phyloP scores from a whole-genome alignment of 2,888 invertebrate species.

The Mythimna lalbum region DNA sequence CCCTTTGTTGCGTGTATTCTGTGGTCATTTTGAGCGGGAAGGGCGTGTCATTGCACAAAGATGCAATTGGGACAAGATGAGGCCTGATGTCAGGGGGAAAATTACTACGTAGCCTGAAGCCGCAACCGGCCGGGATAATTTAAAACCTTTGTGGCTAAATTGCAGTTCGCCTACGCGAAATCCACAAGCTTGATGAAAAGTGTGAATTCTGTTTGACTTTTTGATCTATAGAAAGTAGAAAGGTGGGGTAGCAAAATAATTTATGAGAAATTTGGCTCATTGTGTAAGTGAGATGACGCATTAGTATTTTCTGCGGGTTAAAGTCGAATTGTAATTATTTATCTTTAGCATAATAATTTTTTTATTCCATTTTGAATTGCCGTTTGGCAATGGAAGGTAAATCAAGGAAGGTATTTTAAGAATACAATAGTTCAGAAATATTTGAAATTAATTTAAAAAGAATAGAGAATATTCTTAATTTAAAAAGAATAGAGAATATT shows the following conservation, averaged over 20 bases:
- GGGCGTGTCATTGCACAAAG: constrained; percentile 53
- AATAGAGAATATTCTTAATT: too few relatives aligned
- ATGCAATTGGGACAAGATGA: constrained; percentile 65
- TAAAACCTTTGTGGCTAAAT: constrained; percentile 46
- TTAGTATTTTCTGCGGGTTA: neutral
- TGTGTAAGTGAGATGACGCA: constrained; percentile 13
- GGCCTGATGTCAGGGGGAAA: constrained; percentile 70
- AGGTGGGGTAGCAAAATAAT: neutral
- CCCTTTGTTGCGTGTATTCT: constrained; percentile 48
- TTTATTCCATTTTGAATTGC: neutral
- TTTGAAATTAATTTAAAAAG: too few relatives aligned
- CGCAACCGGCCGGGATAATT: neutral
- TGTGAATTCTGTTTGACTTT: constrained; percentile 7
- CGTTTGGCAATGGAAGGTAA: too few relatives aligned
- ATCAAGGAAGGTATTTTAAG: neutral
- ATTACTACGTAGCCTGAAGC: constrained; percentile 65
- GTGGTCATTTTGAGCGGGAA: constrained; percentile 50
- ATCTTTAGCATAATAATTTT: constrained; percentile 6
- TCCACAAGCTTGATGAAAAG: constrained; percentile 1
- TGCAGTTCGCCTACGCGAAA: constrained; percentile 6
- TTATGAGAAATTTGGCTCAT: constrained; percentile 13
- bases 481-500: too few relatives aligned
- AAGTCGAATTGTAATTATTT: constrained; percentile 11
- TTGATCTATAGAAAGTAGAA: neutral
- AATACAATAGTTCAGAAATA: neutral